phyloP scores from a whole-genome alignment of 2,113 vertebrate species.

The Tursiops truncatus region DNA sequence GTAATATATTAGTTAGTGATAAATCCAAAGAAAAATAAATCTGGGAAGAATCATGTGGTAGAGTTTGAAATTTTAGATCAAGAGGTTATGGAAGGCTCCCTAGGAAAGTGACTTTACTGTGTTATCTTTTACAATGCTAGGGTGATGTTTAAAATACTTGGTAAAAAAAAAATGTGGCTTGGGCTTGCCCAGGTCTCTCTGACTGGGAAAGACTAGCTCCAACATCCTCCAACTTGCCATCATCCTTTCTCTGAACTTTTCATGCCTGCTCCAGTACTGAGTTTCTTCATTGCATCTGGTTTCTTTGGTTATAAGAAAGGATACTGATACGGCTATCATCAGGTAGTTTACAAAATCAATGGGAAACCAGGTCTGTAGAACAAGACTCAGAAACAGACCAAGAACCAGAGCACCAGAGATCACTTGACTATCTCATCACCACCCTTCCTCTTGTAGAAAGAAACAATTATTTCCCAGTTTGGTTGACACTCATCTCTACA shows the following conservation, averaged over 20 bases:
- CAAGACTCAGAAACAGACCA: neutral
- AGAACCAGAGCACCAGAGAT: neutral
- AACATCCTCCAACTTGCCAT: neutral
- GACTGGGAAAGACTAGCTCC: neutral
- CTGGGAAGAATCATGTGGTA: accelerated
- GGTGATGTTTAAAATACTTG: neutral
- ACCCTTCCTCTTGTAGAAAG: neutral
- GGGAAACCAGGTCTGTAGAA: neutral
- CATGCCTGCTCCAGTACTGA: accelerated
- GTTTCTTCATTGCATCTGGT: neutral
- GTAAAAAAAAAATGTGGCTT: neutral
- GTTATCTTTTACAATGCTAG: neutral
- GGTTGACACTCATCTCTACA: neutral
- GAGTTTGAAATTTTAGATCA: neutral
- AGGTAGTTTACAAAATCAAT: neutral
- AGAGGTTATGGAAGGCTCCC: accelerated
- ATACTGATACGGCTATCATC: accelerated
- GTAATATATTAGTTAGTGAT: neutral
- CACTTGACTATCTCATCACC: neutral
- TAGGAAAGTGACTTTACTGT: neutral
- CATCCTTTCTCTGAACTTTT: neutral
- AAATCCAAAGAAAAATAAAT: neutral
- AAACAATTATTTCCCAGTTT: neutral
- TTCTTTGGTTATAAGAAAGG: neutral
- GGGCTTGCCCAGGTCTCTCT: neutral